These are phyloP conservation scores for Arvicanthis niloticus DNA, from an alignment of 2,113 vertebrate species.

Conservation along the genomic window DNA sequence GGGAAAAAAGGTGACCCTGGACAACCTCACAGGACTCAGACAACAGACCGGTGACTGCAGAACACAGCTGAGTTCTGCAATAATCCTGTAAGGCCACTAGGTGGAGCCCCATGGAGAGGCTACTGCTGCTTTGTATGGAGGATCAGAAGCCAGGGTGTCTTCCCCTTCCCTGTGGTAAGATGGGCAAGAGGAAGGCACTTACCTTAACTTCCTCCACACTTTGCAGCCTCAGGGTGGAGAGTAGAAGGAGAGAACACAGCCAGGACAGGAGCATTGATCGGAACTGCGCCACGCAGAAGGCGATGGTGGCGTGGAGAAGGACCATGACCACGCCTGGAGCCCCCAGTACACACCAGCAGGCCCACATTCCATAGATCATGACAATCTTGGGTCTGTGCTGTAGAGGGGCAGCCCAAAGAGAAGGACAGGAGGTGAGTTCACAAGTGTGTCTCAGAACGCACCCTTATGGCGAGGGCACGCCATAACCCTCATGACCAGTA, in stretches of 20 bases:
- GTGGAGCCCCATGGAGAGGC: background rate
- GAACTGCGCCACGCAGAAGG: conserved; percentile 92
- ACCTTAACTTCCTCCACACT: conserved; percentile 93
- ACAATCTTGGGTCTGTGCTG: conserved; percentile 91
- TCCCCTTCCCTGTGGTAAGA: background rate
- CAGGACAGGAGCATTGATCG: conserved; percentile 89
- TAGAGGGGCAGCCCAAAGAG: conserved; percentile 44
- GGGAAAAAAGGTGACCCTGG: background rate
- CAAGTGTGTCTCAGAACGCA: background rate
- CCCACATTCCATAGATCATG: conserved; percentile 91
- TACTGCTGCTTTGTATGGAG: background rate
- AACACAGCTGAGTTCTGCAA: background rate
- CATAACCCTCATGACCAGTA: background rate
- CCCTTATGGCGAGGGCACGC: background rate
- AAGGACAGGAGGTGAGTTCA: background rate
- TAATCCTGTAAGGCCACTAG: background rate
- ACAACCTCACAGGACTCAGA: background rate
- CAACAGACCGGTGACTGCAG: background rate
- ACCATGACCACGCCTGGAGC: conserved; percentile 90
- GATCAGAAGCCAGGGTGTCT: too few species aligned
- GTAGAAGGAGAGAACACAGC: conserved; percentile 91
- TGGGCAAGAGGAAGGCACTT: conserved; percentile 3
- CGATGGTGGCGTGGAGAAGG: conserved; percentile 90
- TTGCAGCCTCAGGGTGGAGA: conserved; percentile 91
- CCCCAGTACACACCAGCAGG: conserved; percentile 92